Conservation (phyloP, 1,140 invertebrate species). For the Drosophila tsacasi region DNA sequence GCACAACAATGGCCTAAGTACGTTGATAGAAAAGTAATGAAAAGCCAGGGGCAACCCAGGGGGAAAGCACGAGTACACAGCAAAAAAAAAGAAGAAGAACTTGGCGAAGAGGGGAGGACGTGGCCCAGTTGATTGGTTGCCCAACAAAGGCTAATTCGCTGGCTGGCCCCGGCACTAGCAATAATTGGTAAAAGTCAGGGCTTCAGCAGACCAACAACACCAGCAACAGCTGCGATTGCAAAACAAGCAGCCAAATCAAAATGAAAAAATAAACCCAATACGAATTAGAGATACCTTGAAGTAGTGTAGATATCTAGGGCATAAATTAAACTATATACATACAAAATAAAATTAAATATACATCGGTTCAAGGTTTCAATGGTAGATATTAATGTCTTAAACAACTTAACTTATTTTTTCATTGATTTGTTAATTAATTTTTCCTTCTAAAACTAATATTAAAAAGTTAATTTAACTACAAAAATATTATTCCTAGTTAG, state of each 20-base stretch:
- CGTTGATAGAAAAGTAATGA: conserved; percentile 84
- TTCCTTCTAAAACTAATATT: no score
- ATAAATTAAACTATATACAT: not conserved
- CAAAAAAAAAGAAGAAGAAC: not conserved
- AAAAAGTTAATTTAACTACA: no score
- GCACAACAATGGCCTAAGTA: conserved; percentile 82
- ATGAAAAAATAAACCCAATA: not conserved
- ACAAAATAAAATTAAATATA: no score
- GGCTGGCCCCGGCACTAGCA: conserved; percentile 70
- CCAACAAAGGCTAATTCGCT: conserved; percentile 82
- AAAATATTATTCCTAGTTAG: not conserved
- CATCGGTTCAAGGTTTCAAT: not conserved
- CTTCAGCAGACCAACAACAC: conserved; percentile 35
- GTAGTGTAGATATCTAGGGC: no score
- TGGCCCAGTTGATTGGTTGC: conserved; percentile 71
- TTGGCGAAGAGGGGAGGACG: not conserved
- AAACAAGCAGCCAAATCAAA: conserved; percentile 35
- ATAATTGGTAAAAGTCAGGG: conserved; percentile 81
- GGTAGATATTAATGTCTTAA: no score
- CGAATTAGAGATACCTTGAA: conserved; percentile 12
- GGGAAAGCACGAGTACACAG: conserved; percentile 8
- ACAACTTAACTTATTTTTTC: no score
- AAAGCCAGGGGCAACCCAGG: conserved; percentile 48
- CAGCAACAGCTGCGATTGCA: conserved; percentile 38
- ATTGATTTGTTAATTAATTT: not conserved